These are phyloP conservation scores for Ophthalmolycus amberensis DNA, from an alignment of 2,113 vertebrate genomes.

Conservation along the genomic window DNA sequence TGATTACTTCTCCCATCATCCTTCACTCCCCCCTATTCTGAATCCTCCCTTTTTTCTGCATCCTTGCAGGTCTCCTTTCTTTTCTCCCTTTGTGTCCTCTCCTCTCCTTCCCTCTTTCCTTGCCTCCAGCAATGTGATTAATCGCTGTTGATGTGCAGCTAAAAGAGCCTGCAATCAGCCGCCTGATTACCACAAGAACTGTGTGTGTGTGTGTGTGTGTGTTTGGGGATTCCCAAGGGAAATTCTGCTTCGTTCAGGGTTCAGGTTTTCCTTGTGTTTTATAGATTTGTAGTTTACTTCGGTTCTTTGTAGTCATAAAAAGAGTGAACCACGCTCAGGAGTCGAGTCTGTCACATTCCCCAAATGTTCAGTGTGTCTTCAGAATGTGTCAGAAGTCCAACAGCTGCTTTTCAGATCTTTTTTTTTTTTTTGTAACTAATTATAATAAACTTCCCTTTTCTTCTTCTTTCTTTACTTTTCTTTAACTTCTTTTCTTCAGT, in stretches of 20 bases:
- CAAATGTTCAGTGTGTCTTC: neutral
- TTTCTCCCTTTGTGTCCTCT: neutral
- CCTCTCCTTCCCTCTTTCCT: conserved; percentile 24
- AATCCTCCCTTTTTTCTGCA: neutral
- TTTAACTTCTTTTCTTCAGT: conserved; percentile 12
- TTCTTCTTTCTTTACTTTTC: neutral
- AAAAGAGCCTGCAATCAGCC: conserved; percentile 69
- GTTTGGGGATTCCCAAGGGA: conserved; percentile 53
- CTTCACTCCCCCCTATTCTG: neutral
- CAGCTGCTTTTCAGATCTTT: conserved; percentile 22
- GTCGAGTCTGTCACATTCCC: neutral
- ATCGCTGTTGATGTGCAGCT: conserved; percentile 59
- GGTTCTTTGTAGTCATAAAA: neutral
- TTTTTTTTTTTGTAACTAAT: conserved; percentile 4
- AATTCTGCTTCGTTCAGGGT: conserved; percentile 16
- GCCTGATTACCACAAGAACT: conserved; percentile 69
- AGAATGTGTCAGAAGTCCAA: neutral
- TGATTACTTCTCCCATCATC: conserved; percentile 54
- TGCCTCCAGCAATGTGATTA: conserved; percentile 61
- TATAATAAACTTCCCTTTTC: conserved; percentile 1
- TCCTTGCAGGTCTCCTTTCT: conserved; percentile 7
- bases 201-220: conserved; percentile 10
- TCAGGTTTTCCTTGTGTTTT: conserved; percentile 16
- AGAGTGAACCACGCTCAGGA: neutral
- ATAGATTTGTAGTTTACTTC: neutral